These are phyloP conservation scores for Hiodon alosoides DNA, from an alignment of 2,113 vertebrate species.

Conservation along the genomic window DNA sequence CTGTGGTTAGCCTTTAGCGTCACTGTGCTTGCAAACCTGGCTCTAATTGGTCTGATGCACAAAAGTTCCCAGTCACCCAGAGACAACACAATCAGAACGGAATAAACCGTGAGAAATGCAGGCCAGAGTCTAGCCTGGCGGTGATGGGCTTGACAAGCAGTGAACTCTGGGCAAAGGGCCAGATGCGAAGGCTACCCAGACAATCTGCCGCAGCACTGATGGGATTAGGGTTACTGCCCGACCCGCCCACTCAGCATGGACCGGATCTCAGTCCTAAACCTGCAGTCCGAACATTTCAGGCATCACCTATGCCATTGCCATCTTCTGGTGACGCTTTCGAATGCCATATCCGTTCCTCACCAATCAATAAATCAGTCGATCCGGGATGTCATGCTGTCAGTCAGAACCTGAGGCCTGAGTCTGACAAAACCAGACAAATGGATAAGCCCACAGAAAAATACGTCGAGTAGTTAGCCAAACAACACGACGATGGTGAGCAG, in stretches of 20 bases:
- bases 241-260: conserved; percentile 34
- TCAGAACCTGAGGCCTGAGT: conserved; percentile 10
- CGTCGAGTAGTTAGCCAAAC: not conserved
- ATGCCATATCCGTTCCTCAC: not conserved
- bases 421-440: not conserved
- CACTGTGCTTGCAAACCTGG: too few relatives aligned
- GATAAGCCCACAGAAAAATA: conserved; percentile 11
- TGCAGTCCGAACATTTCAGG: too few relatives aligned
- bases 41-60: too few relatives aligned
- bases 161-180: not conserved
- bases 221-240: conserved; percentile 44
- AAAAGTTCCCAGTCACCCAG: not conserved
- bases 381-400: not conserved
- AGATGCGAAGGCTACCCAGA: not conserved
- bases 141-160: not conserved
- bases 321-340: too few relatives aligned
- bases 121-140: too few relatives aligned
- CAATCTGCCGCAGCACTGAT: conserved; percentile 25
- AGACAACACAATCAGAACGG: not conserved
- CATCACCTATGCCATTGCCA: too few relatives aligned
- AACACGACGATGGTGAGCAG: too few relatives aligned
- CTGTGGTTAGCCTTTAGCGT: too few relatives aligned
- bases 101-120: not conserved
- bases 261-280: not conserved
- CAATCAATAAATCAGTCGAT: not conserved